A percentile compares a stretch with the other conserved stretches of the same genome.
phyloP scores from a whole-genome alignment of 2,113 vertebrate species.

The Otus sunia region DNA sequence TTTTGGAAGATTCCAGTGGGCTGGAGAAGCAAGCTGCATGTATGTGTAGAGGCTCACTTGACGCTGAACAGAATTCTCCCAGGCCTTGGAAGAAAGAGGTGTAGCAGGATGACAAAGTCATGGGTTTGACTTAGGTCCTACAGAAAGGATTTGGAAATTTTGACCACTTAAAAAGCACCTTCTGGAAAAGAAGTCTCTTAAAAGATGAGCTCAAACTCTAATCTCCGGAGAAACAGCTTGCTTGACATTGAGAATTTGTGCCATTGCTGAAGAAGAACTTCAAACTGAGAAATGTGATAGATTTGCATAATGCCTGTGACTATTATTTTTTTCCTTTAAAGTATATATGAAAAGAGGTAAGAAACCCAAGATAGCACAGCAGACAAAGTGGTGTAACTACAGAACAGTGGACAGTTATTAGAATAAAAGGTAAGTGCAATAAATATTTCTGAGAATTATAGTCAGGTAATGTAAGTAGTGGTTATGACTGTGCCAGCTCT shows the following conservation, averaged over 20 bases:
- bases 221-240: background rate
- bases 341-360: background rate
- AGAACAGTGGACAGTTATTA: background rate
- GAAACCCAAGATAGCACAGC: background rate
- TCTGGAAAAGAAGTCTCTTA: background rate
- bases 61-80: background rate
- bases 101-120: background rate
- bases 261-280: background rate
- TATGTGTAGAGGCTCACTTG: background rate
- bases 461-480: background rate
- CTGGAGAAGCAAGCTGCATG: background rate
- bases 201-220: background rate
- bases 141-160: background rate
- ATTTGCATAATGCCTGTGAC: background rate
- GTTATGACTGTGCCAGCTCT: background rate
- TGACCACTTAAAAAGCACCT: background rate
- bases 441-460: background rate
- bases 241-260: background rate
- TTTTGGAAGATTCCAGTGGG: background rate
- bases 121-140: background rate
- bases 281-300: background rate
- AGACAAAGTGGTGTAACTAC: background rate
- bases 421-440: background rate
- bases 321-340: background rate
- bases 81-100: background rate